Evolutionary conservation across 92 coral and sea anemone species (phyloP).

Genomic region (Montipora capitata): DNA sequence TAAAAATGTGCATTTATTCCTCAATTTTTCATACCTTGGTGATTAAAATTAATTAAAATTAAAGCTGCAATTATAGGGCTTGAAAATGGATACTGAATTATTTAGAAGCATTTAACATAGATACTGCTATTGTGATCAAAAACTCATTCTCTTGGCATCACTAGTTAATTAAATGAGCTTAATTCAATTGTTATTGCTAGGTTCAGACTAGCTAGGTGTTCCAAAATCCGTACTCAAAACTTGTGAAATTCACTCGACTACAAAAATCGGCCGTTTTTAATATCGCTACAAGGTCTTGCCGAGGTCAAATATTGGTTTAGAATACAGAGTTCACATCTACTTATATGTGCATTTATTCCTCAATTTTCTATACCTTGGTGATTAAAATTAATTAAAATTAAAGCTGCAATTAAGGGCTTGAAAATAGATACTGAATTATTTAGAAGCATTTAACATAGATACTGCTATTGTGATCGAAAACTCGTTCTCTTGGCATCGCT

Average conservation of each 20-base stretch:
- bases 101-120: not conserved
- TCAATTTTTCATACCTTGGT: too few species aligned
- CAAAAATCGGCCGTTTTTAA: too few species aligned
- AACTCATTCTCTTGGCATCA: not conserved
- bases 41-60: too few species aligned
- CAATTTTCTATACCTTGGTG: too few species aligned
- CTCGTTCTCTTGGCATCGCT: not conserved
- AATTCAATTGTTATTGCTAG: too few species aligned
- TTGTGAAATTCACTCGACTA: not conserved
- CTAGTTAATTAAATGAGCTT: too few species aligned
- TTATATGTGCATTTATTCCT: too few species aligned
- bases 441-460: not conserved
- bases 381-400: too few species aligned
- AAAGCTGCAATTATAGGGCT: not conserved
- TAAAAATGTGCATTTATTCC: too few species aligned
- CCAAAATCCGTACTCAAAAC: not conserved
- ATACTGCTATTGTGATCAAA: slow-evolving; percentile 13
- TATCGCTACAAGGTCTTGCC: not conserved
- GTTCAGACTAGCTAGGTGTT: too few species aligned
- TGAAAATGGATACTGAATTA: not conserved
- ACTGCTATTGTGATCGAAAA: slow-evolving; percentile 2
- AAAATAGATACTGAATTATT: slow-evolving; percentile 10
- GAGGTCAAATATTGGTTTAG: not conserved
- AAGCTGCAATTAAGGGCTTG: not conserved
- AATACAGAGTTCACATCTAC: too few species aligned